Evolutionary conservation across 2,888 invertebrate genomes (phyloP).

Genomic region (Empis stercorea): DNA sequence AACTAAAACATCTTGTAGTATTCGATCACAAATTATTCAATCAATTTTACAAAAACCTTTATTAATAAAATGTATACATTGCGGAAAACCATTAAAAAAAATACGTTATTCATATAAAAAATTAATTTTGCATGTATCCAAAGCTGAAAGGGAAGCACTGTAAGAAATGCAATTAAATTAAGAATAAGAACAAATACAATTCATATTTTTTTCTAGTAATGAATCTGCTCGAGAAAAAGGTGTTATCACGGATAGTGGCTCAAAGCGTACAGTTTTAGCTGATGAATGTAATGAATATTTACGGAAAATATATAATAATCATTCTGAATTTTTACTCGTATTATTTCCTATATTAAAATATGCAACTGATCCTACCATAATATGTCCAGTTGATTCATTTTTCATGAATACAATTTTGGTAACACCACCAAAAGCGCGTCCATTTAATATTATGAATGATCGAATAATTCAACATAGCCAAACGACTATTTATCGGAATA

Average conservation of each 20-base stretch:
- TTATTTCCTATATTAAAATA: conserved; percentile 54
- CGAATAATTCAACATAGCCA: conserved; percentile 67
- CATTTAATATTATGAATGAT: conserved; percentile 34
- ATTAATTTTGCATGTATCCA: conserved; percentile 25
- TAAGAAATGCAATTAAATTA: conserved; percentile 11
- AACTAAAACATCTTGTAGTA: conserved; percentile 29
- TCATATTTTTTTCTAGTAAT: background rate
- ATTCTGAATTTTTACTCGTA: conserved; percentile 52
- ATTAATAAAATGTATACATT: conserved; percentile 27
- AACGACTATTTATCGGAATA: conserved; percentile 52
- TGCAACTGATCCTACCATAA: conserved; percentile 27
- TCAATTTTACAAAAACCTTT: conserved; percentile 21
- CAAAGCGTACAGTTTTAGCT: conserved; percentile 43
- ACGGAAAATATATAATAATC: conserved; percentile 55
- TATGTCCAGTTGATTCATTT: conserved; percentile 66
- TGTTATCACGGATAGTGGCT: conserved; percentile 13
- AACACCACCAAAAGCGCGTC: conserved; percentile 74
- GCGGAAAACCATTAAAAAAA: conserved; percentile 21
- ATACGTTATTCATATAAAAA: conserved; percentile 27
- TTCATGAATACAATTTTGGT: conserved; percentile 78
- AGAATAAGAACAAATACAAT: background rate
- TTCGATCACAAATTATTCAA: conserved; percentile 27
- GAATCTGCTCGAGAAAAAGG: conserved; percentile 8
- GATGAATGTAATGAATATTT: conserved; percentile 56
- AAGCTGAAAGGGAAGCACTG: conserved; percentile 25